These are phyloP conservation scores for Rallus limicola DNA, from an alignment of 2,113 vertebrate genomes.

Conservation along the genomic window DNA sequence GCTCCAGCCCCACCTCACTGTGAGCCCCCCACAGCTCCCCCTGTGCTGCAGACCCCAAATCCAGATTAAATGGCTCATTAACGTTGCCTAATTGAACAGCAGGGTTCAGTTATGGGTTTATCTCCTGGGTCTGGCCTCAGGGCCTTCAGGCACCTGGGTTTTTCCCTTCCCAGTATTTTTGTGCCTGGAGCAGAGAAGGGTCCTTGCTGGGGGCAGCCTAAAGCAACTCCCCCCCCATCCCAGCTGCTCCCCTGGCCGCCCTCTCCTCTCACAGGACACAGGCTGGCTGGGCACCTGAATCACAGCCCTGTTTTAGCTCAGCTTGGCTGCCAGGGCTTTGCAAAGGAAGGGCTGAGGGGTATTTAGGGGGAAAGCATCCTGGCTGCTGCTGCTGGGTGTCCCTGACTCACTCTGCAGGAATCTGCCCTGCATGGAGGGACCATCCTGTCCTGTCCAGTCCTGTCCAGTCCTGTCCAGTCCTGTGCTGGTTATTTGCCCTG, in stretches of 20 bases:
- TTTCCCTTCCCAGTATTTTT: neutral
- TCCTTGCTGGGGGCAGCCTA: neutral
- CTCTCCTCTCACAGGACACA: neutral
- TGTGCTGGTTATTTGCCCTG: neutral
- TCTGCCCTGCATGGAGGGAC: neutral
- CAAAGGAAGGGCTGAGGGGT: neutral
- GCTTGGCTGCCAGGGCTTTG: neutral
- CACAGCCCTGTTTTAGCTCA: neutral
- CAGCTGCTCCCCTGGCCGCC: accelerated
- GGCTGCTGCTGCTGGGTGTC: neutral
- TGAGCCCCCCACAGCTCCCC: neutral
- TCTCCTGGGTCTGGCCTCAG: neutral
- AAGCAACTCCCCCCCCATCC: neutral
- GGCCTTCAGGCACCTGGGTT: neutral
- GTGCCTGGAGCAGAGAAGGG: accelerated
- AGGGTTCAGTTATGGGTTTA: neutral
- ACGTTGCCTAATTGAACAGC: too few relatives aligned
- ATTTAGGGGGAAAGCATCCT: neutral
- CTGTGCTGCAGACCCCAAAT: neutral
- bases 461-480: too few relatives aligned
- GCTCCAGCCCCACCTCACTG: too few relatives aligned
- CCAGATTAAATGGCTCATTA: neutral
- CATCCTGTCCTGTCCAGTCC: neutral
- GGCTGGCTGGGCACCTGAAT: accelerated
- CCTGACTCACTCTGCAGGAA: neutral